Evolutionary conservation across 2,113 vertebrate species (phyloP).

Genomic region (Callipepla squamata): DNA sequence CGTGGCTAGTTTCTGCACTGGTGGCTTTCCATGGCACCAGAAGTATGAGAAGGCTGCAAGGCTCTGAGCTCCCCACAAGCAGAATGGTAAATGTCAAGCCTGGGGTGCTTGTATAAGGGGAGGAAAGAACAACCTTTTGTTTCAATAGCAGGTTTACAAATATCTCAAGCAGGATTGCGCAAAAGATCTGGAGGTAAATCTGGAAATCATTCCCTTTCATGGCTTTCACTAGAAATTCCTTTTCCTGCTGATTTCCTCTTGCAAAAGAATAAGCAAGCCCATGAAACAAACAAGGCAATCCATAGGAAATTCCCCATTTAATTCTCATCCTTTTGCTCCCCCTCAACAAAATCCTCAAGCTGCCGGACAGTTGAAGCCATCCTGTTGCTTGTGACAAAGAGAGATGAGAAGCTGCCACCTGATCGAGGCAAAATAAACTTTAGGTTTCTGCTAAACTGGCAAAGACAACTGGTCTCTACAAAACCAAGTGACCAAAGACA

Average conservation of each 20-base stretch:
- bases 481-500: not conserved
- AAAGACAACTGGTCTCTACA: not conserved
- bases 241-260: slow-evolving; percentile 3
- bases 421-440: not conserved
- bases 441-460: not conserved
- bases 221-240: slow-evolving; percentile 31
- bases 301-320: slow-evolving; percentile 51
- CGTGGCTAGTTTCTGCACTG: not conserved
- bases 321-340: not conserved
- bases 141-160: not conserved
- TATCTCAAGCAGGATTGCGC: not conserved
- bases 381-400: slow-evolving; percentile 14
- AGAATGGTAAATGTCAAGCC: not conserved
- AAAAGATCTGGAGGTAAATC: slow-evolving; percentile 20
- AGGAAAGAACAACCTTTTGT: not conserved
- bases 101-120: not conserved
- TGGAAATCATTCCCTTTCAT: not conserved
- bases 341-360: slow-evolving; percentile 16
- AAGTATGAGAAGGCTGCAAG: not conserved
- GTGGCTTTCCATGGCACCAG: not conserved
- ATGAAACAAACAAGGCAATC: slow-evolving; percentile 49
- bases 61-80: fast-evolving
- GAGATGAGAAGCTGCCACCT: not conserved
- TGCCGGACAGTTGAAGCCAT: not conserved
- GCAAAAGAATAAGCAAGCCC: not conserved